Conservation (phyloP, 2,113 vertebrate species). For the Cyprinodon tularosa region DNA sequence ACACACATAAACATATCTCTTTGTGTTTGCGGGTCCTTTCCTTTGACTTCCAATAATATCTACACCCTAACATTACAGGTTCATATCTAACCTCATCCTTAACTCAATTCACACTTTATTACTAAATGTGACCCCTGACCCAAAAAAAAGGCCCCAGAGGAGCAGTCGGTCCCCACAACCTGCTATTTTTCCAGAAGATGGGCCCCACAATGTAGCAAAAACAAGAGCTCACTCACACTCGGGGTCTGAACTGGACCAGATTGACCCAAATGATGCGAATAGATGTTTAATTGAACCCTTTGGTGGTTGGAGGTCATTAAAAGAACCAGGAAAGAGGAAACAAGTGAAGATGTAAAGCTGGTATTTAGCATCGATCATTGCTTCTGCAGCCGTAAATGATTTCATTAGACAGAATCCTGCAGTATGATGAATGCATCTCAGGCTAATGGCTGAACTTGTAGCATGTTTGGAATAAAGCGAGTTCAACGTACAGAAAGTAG, state of each 20-base stretch:
- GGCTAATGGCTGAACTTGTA: slow-evolving; percentile 52
- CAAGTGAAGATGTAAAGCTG: slow-evolving; percentile 31
- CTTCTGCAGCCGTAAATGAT: slow-evolving; percentile 41
- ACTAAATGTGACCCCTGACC: no score
- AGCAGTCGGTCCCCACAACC: no score
- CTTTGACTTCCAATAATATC: no score
- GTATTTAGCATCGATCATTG: slow-evolving; percentile 37
- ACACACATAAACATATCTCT: no score
- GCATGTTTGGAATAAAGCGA: slow-evolving; percentile 10
- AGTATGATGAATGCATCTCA: slow-evolving; percentile 54
- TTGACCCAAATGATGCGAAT: slow-evolving; percentile 5
- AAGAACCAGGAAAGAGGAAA: slow-evolving; percentile 8
- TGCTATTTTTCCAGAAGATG: no score
- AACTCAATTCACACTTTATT: no score
- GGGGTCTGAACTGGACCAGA: slow-evolving; percentile 7
- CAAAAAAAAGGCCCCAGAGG: no score
- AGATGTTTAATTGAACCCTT: slow-evolving; percentile 10
- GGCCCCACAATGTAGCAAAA: no score
- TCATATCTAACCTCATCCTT: no score
- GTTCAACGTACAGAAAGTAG: slow-evolving; percentile 5
- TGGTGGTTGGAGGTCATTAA: slow-evolving; percentile 4
- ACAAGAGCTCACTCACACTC: not conserved
- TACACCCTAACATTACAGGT: no score
- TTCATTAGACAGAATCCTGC: slow-evolving; percentile 42
- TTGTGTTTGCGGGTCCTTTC: no score